phyloP scores from a whole-genome alignment of 2,113 vertebrate genomes.

The Scatophagus argus region DNA sequence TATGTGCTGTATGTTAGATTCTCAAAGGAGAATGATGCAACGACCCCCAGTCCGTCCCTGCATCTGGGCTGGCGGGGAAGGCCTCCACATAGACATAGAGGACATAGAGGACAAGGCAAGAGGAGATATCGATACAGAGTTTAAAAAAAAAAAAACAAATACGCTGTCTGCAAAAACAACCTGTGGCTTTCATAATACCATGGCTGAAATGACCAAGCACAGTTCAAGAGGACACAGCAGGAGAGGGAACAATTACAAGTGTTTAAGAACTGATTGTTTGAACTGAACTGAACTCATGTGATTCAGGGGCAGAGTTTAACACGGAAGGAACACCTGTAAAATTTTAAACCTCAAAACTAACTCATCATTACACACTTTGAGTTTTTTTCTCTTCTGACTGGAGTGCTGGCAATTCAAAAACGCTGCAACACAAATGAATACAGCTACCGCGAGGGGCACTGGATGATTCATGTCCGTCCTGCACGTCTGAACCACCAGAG shows the following conservation, averaged over 20 bases:
- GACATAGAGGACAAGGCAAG: slow-evolving; percentile 23
- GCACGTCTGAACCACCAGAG: slow-evolving; percentile 51
- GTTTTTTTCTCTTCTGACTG: slow-evolving; percentile 27
- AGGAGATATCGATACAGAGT: background rate
- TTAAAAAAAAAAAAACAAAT: background rate
- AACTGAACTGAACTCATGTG: background rate
- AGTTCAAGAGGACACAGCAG: slow-evolving; percentile 4
- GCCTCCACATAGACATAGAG: slow-evolving; percentile 16
- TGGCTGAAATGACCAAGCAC: slow-evolving; percentile 6
- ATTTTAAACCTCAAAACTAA: slow-evolving; percentile 23
- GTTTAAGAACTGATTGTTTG: slow-evolving; percentile 11
- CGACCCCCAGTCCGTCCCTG: slow-evolving; percentile 56
- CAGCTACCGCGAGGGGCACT: too few species aligned
- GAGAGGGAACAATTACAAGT: slow-evolving; percentile 6
- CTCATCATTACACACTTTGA: slow-evolving; percentile 17
- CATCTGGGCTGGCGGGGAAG: slow-evolving; percentile 23
- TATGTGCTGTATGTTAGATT: slow-evolving; percentile 52
- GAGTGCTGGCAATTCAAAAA: background rate
- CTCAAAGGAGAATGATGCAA: slow-evolving; percentile 69
- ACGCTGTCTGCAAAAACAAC: background rate
- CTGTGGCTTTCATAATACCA: background rate
- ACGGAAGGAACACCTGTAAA: slow-evolving; percentile 22
- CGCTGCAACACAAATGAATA: slow-evolving; percentile 9
- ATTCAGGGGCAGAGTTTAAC: slow-evolving; percentile 26
- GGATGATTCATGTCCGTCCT: slow-evolving; percentile 47